Conservation (phyloP, 2,797 vertebrate genomes). For the Anisognathus igniventris region DNA sequence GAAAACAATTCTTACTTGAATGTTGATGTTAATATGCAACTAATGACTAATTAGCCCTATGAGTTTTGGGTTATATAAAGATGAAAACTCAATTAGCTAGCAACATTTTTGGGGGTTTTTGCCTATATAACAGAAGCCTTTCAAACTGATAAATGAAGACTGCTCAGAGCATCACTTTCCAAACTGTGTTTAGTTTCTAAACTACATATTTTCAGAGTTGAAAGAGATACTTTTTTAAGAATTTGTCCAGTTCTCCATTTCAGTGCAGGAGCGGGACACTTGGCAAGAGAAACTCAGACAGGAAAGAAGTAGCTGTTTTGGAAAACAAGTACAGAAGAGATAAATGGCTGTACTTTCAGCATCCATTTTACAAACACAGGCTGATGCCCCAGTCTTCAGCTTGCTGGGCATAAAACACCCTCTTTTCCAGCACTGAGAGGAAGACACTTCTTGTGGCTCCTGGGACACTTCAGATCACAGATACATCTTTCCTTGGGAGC, state of each 20-base stretch:
- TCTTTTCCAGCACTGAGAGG: neutral
- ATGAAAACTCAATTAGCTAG: neutral
- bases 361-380: neutral
- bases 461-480: neutral
- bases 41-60: neutral
- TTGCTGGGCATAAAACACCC: neutral
- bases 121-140: neutral
- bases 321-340: neutral
- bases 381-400: neutral
- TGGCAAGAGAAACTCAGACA: neutral
- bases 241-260: neutral
- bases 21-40: neutral
- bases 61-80: neutral
- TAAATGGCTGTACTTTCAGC: neutral
- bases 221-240: neutral
- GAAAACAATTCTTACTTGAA: neutral
- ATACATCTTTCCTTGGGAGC: neutral
- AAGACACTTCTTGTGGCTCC: neutral
- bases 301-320: neutral
- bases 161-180: neutral
- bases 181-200: neutral
- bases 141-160: neutral
- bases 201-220: neutral
- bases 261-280: neutral
- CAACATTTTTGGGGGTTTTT: neutral